A percentile compares a stretch with the other conserved stretches of the same genome.
Conservation (phyloP, 92 coral and sea anemone species). For the Blastomussa wellsi region DNA sequence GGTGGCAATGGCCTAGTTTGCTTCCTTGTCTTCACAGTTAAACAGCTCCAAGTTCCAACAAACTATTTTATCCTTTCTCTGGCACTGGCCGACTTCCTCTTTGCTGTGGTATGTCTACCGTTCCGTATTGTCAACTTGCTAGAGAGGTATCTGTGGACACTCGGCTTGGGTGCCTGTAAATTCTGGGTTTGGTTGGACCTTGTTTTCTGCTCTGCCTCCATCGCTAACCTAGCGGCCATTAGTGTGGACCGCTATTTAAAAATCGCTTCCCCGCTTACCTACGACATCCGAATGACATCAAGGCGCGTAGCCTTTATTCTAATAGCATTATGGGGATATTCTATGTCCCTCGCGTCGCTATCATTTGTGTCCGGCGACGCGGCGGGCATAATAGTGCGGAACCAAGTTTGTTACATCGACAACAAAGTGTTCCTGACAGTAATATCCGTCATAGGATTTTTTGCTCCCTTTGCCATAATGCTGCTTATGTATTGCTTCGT, state of each 20-base stretch:
- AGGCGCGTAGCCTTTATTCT: constrained; percentile 55
- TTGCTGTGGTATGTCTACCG: constrained; percentile 81
- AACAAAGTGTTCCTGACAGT: constrained; percentile 78
- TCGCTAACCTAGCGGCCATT: constrained; percentile 89
- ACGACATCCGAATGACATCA: constrained; percentile 79
- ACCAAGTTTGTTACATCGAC: constrained; percentile 62
- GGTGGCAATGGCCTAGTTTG: constrained; percentile 88
- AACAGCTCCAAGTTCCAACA: constrained; percentile 89
- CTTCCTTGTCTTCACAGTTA: constrained; percentile 71
- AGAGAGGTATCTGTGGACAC: constrained; percentile 58
- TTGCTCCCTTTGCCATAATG: constrained; percentile 82
- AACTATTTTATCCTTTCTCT: constrained; percentile 93
- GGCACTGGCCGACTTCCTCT: constrained; percentile 87
- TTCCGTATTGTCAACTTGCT: constrained; percentile 73
- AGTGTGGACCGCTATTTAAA: constrained; percentile 88
- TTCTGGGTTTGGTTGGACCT: constrained; percentile 90
- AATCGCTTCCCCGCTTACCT: constrained; percentile 81
- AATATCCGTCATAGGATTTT: constrained; percentile 74
- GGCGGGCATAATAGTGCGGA: constrained; percentile 68
- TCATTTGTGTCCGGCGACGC: constrained; percentile 65
- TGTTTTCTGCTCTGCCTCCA: constrained; percentile 83
- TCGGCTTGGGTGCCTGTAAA: constrained; percentile 62
- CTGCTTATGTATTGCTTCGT: constrained; percentile 88
- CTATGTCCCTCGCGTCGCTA: constrained; percentile 68
- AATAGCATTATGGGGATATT: constrained; percentile 70